Percentiles rank a stretch among this genome's conserved stretches.
Conservation (phyloP, 2,797 vertebrate species). For the Lacerta agilis region DNA sequence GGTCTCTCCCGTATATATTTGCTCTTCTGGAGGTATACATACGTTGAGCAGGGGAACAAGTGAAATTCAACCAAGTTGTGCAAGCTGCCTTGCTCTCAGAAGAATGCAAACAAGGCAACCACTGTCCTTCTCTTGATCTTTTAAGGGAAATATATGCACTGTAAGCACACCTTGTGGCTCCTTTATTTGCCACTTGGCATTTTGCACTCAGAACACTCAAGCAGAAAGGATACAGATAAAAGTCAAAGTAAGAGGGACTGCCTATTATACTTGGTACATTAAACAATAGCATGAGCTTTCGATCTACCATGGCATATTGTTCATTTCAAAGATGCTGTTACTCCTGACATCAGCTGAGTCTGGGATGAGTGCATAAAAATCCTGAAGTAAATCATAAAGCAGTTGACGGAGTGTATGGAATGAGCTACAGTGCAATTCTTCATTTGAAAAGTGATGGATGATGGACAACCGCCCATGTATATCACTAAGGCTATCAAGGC, state of each 20-base stretch:
- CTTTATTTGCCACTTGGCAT: constrained; percentile 15
- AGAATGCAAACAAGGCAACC: neutral
- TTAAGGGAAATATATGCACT: neutral
- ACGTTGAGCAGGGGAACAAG: no score
- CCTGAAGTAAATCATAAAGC: neutral
- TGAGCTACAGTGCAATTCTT: constrained; percentile 29
- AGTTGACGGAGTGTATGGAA: neutral
- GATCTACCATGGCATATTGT: fast-evolving
- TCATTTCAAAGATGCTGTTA: neutral
- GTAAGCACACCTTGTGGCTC: neutral
- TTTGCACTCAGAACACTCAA: constrained; percentile 15
- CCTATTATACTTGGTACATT: neutral
- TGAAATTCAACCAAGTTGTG: no score
- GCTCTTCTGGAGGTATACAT: no score
- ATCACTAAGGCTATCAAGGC: neutral
- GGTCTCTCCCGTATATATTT: no score
- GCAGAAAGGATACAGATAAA: constrained; percentile 24
- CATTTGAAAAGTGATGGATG: constrained; percentile 49
- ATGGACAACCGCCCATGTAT: constrained; percentile 25
- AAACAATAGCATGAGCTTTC: neutral
- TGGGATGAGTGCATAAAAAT: neutral
- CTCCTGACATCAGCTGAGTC: neutral
- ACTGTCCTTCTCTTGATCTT: neutral
- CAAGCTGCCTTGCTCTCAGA: neutral
- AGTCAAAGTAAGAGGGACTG: neutral